Evolutionary conservation across 2,113 vertebrate species (phyloP).

Genomic region (Aythya baeri): DNA sequence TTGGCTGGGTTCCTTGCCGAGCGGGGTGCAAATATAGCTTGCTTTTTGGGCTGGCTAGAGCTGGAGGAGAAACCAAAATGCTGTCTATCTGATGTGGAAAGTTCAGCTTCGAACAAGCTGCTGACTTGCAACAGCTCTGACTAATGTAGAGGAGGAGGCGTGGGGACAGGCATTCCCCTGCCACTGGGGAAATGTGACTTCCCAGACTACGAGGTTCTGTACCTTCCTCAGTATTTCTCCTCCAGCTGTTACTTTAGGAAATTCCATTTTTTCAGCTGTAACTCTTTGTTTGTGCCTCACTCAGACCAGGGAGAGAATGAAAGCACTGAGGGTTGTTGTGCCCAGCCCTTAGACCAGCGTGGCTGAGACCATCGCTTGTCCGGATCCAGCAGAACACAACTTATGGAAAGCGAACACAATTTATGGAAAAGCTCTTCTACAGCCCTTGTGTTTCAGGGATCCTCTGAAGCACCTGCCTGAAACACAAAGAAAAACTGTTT

Average conservation of each 20-base stretch:
- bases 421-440: background rate
- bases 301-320: background rate
- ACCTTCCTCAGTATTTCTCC: background rate
- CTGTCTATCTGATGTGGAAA: background rate
- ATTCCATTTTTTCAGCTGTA: background rate
- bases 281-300: background rate
- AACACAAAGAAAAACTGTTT: background rate
- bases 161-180: constrained; percentile 2
- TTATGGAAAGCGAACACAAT: background rate
- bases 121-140: background rate
- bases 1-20: background rate
- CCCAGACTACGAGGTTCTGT: background rate
- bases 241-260: background rate
- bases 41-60: background rate
- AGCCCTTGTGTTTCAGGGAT: background rate
- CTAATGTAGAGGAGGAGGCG: background rate
- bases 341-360: rapidly evolving
- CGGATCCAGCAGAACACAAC: background rate
- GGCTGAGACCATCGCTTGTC: background rate
- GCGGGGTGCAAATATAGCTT: background rate
- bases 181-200: background rate
- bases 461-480: background rate
- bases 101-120: background rate
- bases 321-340: background rate
- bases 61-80: background rate